Evolutionary conservation across 2,113 vertebrate genomes (phyloP), one percentile per base, ranked within the genome.

Genomic region (Elgaria multicarinata): DNA sequence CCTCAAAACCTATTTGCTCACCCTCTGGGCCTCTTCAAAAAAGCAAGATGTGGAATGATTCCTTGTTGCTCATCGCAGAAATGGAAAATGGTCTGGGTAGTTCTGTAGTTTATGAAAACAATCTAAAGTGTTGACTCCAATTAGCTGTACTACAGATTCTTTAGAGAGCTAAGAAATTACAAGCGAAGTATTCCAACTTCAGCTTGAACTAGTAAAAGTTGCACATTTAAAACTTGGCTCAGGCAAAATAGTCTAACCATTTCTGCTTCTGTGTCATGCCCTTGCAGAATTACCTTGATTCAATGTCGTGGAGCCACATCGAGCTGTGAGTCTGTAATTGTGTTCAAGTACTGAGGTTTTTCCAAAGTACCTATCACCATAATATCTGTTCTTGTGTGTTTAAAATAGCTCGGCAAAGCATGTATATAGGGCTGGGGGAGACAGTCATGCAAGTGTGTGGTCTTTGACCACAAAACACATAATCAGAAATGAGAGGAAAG

Each of bases 401-500:
- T 89, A 89, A 89, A 89, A 89, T 89, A 89, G 88, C 88, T 78
- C 82, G 50, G 88, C 88, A 69, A 67, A 69, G 24, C 74, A 33
- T 78, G 62, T 33, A 33, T 67, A 67, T 28, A 10, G 31, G 69
- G 31, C 3, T 14, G 53, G 33, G 66, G 87, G 42, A 20, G 33
- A 72, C 9, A 78, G 74, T 83, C 91, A 75, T 92, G 79, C 71
- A 50, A 62, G 55, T 86, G 93, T 93, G 93, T 94, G 93, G 94
- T 95, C 95, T 92, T 86, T 86, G 89, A 93, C 94, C 92, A 91
- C 94, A 94, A 94, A 96, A 90, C 89, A 77, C 62, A 53, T 96
- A 93, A 95, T 93, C 94, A 97, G 95, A 96, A 96, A 95, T 78
- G 64, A 89, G 74, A 84, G 92, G 81, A 95, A 96, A 92, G 92